Base-by-base conservation (phyloP, 1,140 invertebrate species). In the Ips typographus region DNA sequence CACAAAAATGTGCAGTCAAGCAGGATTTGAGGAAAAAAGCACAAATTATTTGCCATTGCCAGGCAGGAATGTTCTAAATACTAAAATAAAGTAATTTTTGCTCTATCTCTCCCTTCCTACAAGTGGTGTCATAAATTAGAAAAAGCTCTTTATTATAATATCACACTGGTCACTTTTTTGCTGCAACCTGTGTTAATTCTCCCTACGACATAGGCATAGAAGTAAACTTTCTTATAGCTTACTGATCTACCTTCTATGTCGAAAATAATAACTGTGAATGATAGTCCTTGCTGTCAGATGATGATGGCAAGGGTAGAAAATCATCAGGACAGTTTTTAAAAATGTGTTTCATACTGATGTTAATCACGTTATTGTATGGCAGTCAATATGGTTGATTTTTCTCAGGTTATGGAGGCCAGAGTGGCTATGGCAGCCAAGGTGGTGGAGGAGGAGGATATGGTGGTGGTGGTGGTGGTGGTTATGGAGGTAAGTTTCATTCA, bases 271-370 rank as follows among this genome's bases (percentile, higher is more conserved):
- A 57, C 40, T 65, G 62, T 47, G 61, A 72, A 69, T 72, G 74
- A 76, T 76, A 76, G 74, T 74, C 74, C 71, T 70, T 73, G 65
- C 66, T 67, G 60, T 68, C 72, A 43, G 53, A 59, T 43, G 37
- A 76, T 76, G 72, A 67, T 63, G 55, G 60, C 53, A 66, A 70
- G 74, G 74, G 74, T 76, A 71, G 74, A 68, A 74, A 62, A 63
- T 76, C 70, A 38, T 67, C 62, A 65, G 63, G 44, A 74, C 74
- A 75, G 61, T 68, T 41, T 68, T 72, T 65, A 22, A 22, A 22
- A 22, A 22, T 22, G 22, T 22, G 22, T 22, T 22, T 22, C 22
- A 22, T 22, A 43, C 40, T 2, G 37, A 47, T 38, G 4, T 8
- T 0, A 62, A 62, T 55, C 3, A 53, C 1, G 8, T 22, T 22